Conservation (phyloP, 1,140 invertebrate genomes). For the Listronotus oregonensis region DNA sequence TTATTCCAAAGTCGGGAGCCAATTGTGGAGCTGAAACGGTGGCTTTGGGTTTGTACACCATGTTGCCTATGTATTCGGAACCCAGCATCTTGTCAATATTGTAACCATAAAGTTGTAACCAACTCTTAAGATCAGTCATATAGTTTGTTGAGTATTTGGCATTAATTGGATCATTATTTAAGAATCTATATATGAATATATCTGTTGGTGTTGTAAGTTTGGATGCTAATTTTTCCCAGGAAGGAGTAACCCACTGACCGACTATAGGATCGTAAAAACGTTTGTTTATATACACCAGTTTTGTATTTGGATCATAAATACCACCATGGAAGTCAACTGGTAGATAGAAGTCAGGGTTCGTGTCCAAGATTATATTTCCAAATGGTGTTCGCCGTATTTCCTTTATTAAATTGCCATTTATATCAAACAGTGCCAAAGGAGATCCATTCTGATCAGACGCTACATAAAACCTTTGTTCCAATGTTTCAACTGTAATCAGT, state of each 20-base stretch:
- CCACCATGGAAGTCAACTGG: conserved; percentile 93
- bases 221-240: conserved; percentile 84
- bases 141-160: conserved; percentile 74
- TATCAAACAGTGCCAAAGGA: conserved; percentile 87
- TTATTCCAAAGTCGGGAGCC: conserved; percentile 83
- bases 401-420: conserved; percentile 88
- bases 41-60: conserved; percentile 77
- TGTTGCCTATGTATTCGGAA: conserved; percentile 73
- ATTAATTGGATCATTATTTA: conserved; percentile 92
- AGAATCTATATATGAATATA: conserved; percentile 89
- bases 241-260: conserved; percentile 93
- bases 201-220: conserved; percentile 81
- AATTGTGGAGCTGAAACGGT: conserved; percentile 76
- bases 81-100: conserved; percentile 85
- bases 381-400: conserved; percentile 90
- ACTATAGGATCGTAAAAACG: conserved; percentile 90
- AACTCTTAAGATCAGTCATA: conserved; percentile 82
- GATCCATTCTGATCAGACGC: conserved; percentile 92
- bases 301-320: conserved; percentile 80
- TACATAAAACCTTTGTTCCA: conserved; percentile 85
- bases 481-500: conserved; percentile 81
- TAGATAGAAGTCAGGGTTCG: conserved; percentile 88
- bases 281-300: conserved; percentile 81
- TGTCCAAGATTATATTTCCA: conserved; percentile 84
- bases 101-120: conserved; percentile 88